phyloP scores from a whole-genome alignment of 1,140 invertebrate species.

The Bombus pascuorum region DNA sequence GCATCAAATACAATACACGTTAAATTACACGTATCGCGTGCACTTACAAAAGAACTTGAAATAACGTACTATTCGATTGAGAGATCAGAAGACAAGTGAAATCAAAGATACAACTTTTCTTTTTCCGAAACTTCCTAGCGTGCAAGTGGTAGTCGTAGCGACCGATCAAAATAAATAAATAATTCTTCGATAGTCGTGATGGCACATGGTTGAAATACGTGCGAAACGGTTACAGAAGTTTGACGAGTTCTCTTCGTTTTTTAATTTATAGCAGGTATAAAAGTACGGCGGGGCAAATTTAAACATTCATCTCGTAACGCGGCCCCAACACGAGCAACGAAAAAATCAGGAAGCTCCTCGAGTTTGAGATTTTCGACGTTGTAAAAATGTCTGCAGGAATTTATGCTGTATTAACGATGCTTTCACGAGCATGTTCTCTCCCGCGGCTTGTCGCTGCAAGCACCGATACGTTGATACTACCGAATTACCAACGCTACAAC shows the following conservation, averaged over 20 bases:
- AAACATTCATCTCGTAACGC: too few species aligned
- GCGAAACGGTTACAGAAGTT: constrained; percentile 1
- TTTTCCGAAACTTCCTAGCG: too few species aligned
- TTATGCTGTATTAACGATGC: constrained; percentile 40
- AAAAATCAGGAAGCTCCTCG: not conserved
- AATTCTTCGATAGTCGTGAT: not conserved
- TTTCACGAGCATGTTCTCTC: constrained; percentile 24
- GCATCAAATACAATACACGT: too few species aligned
- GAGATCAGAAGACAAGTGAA: too few species aligned
- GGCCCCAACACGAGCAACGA: too few species aligned
- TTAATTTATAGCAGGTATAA: not conserved
- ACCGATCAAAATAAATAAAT: not conserved
- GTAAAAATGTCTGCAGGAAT: constrained; percentile 26
- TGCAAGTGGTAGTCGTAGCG: too few species aligned
- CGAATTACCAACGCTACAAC: constrained; percentile 46
- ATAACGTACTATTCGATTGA: too few species aligned
- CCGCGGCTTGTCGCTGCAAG: not conserved
- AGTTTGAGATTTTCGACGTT: not conserved
- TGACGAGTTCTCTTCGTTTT: not conserved
- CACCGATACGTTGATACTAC: constrained; percentile 23
- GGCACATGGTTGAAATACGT: not conserved
- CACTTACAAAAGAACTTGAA: too few species aligned
- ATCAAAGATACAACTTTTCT: too few species aligned
- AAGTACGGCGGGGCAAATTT: not conserved
- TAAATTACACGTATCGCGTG: too few species aligned